These are phyloP conservation scores for Acanthaster planci DNA, from an alignment of 35 echinoderm and acorn worm genomes.

Conservation along the genomic window DNA sequence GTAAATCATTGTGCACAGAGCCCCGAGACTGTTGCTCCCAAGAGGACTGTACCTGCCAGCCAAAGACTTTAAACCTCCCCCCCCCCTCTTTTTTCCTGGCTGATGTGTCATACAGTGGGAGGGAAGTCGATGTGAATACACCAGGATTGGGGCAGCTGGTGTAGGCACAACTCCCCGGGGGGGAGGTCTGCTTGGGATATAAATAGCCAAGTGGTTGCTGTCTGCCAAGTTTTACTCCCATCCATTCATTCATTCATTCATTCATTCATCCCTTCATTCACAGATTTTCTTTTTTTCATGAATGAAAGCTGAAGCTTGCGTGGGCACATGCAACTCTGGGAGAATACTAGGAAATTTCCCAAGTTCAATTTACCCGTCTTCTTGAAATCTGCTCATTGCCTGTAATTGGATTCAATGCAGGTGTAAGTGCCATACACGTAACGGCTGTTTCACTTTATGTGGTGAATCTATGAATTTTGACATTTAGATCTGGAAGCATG, in stretches of 20 bases:
- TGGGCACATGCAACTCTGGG: too few species aligned
- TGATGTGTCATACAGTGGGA: not conserved
- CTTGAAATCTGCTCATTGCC: too few species aligned
- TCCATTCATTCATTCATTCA: conserved; percentile 1
- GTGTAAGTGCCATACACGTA: too few species aligned
- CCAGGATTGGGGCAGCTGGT: not conserved
- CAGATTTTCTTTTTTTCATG: not conserved
- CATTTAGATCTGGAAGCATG: too few species aligned
- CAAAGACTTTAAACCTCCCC: not conserved
- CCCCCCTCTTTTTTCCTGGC: not conserved
- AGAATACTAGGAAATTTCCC: too few species aligned
- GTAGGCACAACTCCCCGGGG: not conserved
- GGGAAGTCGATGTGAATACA: not conserved
- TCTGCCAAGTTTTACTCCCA: not conserved
- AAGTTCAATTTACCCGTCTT: too few species aligned
- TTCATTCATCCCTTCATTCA: not conserved
- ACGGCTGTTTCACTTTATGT: too few species aligned
- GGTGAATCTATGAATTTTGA: too few species aligned
- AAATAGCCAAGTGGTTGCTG: not conserved
- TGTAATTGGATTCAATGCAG: too few species aligned
- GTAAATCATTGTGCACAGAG: not conserved
- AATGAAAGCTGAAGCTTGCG: not conserved
- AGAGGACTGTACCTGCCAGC: not conserved
- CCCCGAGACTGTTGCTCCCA: not conserved
- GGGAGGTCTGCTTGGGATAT: not conserved